These are phyloP conservation scores for Carterocephalus palaemon DNA, from an alignment of 2,888 invertebrate genomes.

Conservation along the genomic window DNA sequence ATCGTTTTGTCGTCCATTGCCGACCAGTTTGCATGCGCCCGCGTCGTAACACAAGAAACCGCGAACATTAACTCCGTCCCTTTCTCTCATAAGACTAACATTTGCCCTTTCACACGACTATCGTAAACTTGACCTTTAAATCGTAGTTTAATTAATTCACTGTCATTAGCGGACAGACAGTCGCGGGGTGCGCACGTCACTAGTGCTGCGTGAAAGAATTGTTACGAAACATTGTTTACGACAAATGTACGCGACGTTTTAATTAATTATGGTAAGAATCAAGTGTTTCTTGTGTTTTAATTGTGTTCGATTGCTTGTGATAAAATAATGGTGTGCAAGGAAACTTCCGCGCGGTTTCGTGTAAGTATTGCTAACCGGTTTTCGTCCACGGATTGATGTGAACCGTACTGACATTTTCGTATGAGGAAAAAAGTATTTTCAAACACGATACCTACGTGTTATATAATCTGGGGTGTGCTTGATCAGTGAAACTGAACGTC, in stretches of 20 bases:
- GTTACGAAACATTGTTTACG: constrained; percentile 36
- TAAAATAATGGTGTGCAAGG: constrained; percentile 1
- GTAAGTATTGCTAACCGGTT: constrained; percentile 18
- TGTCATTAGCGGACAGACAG: constrained; percentile 45
- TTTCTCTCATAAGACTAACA: constrained; percentile 27
- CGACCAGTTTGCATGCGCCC: constrained; percentile 55
- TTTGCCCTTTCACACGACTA: constrained; percentile 41
- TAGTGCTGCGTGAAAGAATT: constrained; percentile 35
- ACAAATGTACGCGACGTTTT: constrained; percentile 31
- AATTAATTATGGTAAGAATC: constrained; percentile 41
- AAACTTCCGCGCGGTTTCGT: constrained; percentile 12
- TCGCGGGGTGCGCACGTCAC: constrained; percentile 45
- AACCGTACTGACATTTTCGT: constrained; percentile 16
- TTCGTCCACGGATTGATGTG: constrained; percentile 3
- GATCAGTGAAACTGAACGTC: neutral
- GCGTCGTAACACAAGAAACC: constrained; percentile 34
- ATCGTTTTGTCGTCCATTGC: constrained; percentile 46
- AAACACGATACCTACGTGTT: constrained; percentile 5
- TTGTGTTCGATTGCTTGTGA: constrained; percentile 11
- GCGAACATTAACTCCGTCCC: constrained; percentile 39
- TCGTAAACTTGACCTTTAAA: constrained; percentile 67
- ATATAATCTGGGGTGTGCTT: constrained; percentile 5
- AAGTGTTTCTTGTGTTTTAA: constrained; percentile 25
- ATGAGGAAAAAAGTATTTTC: constrained; percentile 14
- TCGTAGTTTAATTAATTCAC: constrained; percentile 43